phyloP scores from a whole-genome alignment of 1,140 invertebrate species.

The Arion vulgaris region DNA sequence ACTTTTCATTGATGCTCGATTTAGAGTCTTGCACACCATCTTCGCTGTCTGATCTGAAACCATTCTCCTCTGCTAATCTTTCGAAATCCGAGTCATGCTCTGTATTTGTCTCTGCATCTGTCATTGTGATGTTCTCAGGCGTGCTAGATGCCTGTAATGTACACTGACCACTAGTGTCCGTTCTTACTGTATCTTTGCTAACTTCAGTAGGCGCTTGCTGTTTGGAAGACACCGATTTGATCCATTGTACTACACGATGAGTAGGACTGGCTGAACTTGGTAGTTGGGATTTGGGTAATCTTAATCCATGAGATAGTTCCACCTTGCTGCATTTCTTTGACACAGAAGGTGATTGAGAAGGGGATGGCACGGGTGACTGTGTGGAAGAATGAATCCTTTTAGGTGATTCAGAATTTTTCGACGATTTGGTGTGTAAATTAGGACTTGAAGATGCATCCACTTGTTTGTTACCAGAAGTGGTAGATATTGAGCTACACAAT shows the following conservation, averaged over 20 bases:
- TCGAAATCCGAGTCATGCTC: slow-evolving; percentile 56
- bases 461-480: slow-evolving; percentile 54
- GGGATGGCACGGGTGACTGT: slow-evolving; percentile 53
- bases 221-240: slow-evolving; percentile 61
- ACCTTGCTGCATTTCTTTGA: slow-evolving; percentile 37
- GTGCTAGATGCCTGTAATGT: not conserved
- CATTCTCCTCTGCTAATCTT: slow-evolving; percentile 43
- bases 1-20: slow-evolving; percentile 24
- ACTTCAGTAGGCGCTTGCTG: slow-evolving; percentile 26
- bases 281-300: slow-evolving; percentile 51
- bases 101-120: slow-evolving; percentile 51
- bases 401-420: slow-evolving; percentile 48
- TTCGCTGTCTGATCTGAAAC: slow-evolving; percentile 31
- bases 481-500: slow-evolving; percentile 6
- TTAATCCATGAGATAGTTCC: slow-evolving; percentile 22
- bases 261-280: slow-evolving; percentile 55
- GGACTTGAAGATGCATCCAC: slow-evolving; percentile 52
- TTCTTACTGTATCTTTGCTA: not conserved
- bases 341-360: slow-evolving; percentile 49
- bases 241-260: slow-evolving; percentile 66
- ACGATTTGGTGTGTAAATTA: slow-evolving; percentile 39
- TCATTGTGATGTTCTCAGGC: slow-evolving; percentile 39
- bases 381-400: slow-evolving; percentile 54
- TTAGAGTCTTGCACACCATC: slow-evolving; percentile 22
- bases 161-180: not conserved